A percentile compares a stretch with the other conserved stretches of the same genome.
These are phyloP conservation scores for Drosophila kanekoi DNA, from an alignment of 2,888 invertebrate genomes.

Conservation along the genomic window DNA sequence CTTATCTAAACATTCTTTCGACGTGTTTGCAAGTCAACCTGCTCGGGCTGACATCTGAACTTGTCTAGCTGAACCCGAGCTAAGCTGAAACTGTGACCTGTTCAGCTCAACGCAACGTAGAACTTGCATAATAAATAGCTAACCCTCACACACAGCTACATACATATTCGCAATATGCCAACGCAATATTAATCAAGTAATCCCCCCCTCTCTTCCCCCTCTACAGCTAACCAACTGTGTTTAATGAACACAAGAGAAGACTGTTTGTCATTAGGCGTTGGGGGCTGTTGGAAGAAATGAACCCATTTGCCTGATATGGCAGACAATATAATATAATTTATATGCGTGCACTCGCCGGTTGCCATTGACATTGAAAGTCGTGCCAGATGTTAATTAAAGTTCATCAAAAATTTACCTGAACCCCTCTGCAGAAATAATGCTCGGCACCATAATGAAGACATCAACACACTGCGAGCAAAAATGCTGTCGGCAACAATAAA, in stretches of 20 bases:
- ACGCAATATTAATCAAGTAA: slow-evolving; percentile 51
- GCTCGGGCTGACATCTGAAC: not conserved
- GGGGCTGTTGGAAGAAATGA: slow-evolving; percentile 54
- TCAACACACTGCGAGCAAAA: slow-evolving; percentile 37
- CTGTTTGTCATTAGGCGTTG: slow-evolving; percentile 33
- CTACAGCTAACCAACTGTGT: not conserved
- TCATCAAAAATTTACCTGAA: slow-evolving; percentile 56
- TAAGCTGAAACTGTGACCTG: slow-evolving; percentile 6
- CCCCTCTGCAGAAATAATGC: slow-evolving; percentile 7
- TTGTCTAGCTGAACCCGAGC: not conserved
- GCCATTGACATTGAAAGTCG: slow-evolving; percentile 76
- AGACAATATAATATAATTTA: slow-evolving; percentile 37
- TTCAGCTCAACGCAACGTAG: not conserved
- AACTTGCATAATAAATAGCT: slow-evolving; percentile 22
- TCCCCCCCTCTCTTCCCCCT: slow-evolving; percentile 2
- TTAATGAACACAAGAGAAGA: slow-evolving; percentile 36
- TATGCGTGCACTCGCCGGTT: slow-evolving; percentile 43
- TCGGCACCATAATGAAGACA: slow-evolving; percentile 60
- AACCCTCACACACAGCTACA: slow-evolving; percentile 5
- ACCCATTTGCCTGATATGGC: slow-evolving; percentile 48
- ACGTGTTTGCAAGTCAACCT: not conserved
- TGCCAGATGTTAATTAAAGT: slow-evolving; percentile 76
- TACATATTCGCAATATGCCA: slow-evolving; percentile 37
- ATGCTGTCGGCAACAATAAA: slow-evolving; percentile 64
- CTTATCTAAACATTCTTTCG: not conserved